Evolutionary conservation across 2,113 vertebrate species (phyloP).

Genomic region (Ctenomys sociabilis): DNA sequence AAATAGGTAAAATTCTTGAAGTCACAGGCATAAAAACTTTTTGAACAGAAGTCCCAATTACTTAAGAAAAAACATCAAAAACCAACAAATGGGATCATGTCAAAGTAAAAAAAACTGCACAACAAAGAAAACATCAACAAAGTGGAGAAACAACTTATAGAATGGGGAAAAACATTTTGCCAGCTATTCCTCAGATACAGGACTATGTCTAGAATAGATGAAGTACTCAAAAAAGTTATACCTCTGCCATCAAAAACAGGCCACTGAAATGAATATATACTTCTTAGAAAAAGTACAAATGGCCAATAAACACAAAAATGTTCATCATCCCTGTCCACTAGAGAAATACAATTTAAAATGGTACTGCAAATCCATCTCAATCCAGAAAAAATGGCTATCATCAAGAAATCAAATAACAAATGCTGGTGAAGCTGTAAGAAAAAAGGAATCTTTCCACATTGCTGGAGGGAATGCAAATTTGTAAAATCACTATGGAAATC

Average conservation of each 20-base stretch:
- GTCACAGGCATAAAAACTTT: neutral
- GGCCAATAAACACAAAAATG: neutral
- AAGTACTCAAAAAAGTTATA: neutral
- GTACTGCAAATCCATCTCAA: neutral
- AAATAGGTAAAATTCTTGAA: neutral
- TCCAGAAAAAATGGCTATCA: neutral
- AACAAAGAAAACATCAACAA: neutral
- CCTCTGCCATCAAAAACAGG: neutral
- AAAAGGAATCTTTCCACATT: neutral
- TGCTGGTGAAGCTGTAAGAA: neutral
- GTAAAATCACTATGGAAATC: neutral
- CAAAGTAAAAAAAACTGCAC: neutral
- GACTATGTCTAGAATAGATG: neutral
- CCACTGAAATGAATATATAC: neutral
- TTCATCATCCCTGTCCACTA: neutral
- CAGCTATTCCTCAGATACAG: neutral
- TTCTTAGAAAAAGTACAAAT: neutral
- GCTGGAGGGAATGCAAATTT: neutral
- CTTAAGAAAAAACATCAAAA: neutral
- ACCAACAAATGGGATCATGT: neutral
- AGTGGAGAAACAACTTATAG: neutral
- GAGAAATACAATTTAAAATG: neutral
- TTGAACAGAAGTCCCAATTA: neutral
- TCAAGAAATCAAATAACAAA: neutral
- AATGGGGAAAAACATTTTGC: neutral